Base-by-base conservation (phyloP, 2,797 vertebrate genomes). In the Chelon labrosus region DNA sequence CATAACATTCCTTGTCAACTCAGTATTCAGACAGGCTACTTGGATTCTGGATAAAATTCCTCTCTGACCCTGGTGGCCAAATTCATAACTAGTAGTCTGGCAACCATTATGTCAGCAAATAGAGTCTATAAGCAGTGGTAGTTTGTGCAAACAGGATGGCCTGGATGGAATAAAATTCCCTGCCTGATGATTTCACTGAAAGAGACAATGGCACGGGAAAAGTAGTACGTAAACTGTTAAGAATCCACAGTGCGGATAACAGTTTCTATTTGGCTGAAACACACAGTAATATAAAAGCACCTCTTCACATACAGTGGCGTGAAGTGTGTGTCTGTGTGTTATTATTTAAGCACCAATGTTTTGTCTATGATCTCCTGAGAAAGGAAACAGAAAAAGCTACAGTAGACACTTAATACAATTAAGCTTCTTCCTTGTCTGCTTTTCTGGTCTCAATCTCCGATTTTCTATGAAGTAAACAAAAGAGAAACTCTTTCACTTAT, bases 271-370 rank as follows among this genome's bases (percentile, higher is more conserved):
- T 46, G 72, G 60, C 16, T 66, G 27, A 58, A 65, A 75, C 42
- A 60, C 37, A 63, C 63, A 55, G 46, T 50, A 72, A 63, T 61
- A 55, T 63, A 49, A 80, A 76, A 65, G 47, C 53, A 71, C 42
- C 22, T 44, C 3, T 27, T 27, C 25, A 22, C 50, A 65, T 73
- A 54, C 55, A 50, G 38, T 65, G 58, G 22, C 10, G 41, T 74
- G 61, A 53, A 41, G n/a, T 35, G 51, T 38, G 57, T 65, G 25
- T 56, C 14, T 55, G 10, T 54, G 52, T 59, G 22, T 27, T n/a
- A 20, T 20, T 14, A 65, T 67, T 44, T 27, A 38, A 47, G 38
- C 7, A 50, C 14, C 37, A 22, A 13, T 75, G 52, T 58, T 77
- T 67, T 69, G 53, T 69, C 41, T 65, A 39, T 44, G 52, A 69